A percentile compares a stretch with the other conserved stretches of the same genome.
Conservation (phyloP, 2,113 vertebrate genomes). For the Arizona elegans region DNA sequence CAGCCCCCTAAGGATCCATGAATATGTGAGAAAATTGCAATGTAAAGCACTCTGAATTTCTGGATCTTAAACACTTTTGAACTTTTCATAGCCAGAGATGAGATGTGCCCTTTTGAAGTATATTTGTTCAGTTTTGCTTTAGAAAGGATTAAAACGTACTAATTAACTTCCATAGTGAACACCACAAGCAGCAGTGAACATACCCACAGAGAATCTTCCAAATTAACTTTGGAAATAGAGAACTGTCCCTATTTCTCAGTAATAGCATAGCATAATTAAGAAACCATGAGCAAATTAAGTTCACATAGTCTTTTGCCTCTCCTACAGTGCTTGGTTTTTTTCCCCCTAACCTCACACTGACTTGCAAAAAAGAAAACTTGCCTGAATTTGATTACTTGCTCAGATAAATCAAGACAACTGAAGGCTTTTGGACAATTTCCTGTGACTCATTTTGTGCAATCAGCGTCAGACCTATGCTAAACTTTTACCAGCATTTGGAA, state of each 20-base stretch:
- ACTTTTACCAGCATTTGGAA: neutral
- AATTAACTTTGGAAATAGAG: neutral
- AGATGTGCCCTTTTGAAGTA: neutral
- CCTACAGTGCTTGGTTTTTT: neutral
- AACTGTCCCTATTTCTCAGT: neutral
- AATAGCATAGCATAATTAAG: neutral
- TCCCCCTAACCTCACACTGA: neutral
- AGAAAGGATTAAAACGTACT: neutral
- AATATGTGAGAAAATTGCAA: neutral
- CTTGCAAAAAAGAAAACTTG: neutral
- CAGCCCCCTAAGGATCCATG: neutral
- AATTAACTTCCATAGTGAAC: neutral
- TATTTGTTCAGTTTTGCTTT: neutral
- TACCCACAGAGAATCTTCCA: neutral
- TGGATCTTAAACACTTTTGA: neutral
- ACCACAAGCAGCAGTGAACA: neutral
- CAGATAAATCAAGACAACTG: neutral
- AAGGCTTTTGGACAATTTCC: neutral
- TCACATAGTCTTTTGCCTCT: neutral
- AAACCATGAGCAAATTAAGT: neutral
- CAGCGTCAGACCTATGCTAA: neutral
- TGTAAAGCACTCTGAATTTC: neutral
- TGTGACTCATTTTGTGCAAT: neutral
- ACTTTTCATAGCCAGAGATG: neutral
- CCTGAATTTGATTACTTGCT: accelerated